Conservation (phyloP, 2,888 invertebrate species). For the Torymus aiolomorphi region DNA sequence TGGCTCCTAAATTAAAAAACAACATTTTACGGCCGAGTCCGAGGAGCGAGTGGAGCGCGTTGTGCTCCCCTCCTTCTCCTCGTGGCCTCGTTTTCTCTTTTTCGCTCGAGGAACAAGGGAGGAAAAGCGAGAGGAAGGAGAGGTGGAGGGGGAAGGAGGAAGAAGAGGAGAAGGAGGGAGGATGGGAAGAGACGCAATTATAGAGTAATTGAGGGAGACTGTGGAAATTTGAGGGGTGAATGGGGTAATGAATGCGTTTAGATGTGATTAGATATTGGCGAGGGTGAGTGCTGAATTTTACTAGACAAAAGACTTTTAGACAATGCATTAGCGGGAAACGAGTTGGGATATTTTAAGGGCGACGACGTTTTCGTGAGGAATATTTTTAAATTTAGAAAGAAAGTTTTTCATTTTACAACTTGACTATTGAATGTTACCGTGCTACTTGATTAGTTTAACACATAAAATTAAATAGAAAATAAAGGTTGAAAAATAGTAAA, state of each 20-base stretch:
- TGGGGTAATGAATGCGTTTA: not conserved
- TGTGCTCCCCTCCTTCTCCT: slow-evolving; percentile 21
- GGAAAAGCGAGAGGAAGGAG: not conserved
- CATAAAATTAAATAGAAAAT: too few species aligned
- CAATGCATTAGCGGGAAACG: too few species aligned
- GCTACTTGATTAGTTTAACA: too few species aligned
- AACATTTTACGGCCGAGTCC: slow-evolving; percentile 71
- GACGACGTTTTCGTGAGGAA: too few species aligned
- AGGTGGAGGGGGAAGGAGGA: not conserved
- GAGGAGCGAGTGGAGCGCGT: slow-evolving; percentile 47
- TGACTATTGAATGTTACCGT: too few species aligned
- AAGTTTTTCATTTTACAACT: too few species aligned
- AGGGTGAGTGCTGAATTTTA: too few species aligned
- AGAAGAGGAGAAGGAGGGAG: not conserved
- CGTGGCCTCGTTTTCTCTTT: slow-evolving; percentile 38
- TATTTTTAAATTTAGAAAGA: too few species aligned
- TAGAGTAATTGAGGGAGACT: slow-evolving; percentile 33
- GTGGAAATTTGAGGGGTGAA: not conserved
- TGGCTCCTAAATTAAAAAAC: slow-evolving; percentile 74
- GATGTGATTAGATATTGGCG: too few species aligned
- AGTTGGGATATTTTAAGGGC: too few species aligned
- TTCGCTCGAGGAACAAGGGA: slow-evolving; percentile 7
- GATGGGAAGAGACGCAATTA: slow-evolving; percentile 9
- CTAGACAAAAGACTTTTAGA: too few species aligned
- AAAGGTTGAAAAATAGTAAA: too few species aligned